A percentile compares a stretch with the other conserved stretches of the same genome.
Conservation (phyloP, 92 coral and sea anemone genomes). For the Ricordea florida region DNA sequence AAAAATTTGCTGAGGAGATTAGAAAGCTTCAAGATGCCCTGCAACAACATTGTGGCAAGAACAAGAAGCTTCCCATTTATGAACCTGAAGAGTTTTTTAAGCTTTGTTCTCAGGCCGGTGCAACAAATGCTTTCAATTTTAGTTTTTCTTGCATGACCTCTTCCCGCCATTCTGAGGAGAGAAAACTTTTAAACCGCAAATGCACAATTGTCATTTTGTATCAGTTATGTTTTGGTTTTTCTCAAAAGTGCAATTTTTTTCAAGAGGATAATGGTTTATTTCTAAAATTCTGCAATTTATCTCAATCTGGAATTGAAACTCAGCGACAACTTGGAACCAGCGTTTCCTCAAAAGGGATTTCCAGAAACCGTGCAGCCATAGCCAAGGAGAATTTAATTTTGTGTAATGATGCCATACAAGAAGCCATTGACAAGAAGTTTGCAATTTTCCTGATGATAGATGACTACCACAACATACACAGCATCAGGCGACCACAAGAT, state of each 20-base stretch:
- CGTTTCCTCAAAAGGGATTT: neutral
- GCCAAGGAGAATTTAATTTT: neutral
- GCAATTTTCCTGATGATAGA: slow-evolving; percentile 22
- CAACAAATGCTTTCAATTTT: slow-evolving; percentile 4
- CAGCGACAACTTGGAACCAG: slow-evolving; percentile 9
- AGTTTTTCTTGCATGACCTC: slow-evolving; percentile 5
- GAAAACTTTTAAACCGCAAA: neutral
- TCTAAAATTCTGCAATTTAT: neutral
- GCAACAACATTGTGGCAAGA: neutral
- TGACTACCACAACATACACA: slow-evolving; percentile 37
- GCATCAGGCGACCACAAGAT: neutral
- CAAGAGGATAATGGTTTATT: slow-evolving; percentile 25
- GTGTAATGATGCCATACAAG: slow-evolving; percentile 12
- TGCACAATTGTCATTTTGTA: slow-evolving; percentile 27
- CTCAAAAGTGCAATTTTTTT: slow-evolving; percentile 13
- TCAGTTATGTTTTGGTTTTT: slow-evolving; percentile 19
- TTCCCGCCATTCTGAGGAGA: slow-evolving; percentile 5
- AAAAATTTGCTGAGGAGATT: neutral
- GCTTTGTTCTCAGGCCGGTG: slow-evolving; percentile 2
- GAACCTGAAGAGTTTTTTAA: neutral
- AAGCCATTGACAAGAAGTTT: slow-evolving; percentile 14
- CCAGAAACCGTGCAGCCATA: neutral
- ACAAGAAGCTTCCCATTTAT: neutral
- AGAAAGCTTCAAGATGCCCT: neutral
- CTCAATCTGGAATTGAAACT: neutral